These are phyloP conservation scores for Tachystola acroxantha DNA, from an alignment of 2,888 invertebrate species.

Conservation along the genomic window DNA sequence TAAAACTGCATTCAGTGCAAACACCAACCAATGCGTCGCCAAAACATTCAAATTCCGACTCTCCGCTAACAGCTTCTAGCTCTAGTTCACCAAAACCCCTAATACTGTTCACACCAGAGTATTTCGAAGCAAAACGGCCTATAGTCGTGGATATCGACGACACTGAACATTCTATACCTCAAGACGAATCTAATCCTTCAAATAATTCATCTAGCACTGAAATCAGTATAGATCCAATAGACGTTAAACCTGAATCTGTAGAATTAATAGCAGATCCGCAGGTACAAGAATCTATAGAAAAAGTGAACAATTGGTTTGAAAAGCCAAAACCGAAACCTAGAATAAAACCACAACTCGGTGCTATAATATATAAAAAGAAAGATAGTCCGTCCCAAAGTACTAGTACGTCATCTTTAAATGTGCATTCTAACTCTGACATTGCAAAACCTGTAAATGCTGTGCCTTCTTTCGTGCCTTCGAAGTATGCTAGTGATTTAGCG, in stretches of 20 bases:
- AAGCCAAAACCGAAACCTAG: constrained; percentile 13
- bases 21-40: not conserved
- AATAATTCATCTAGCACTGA: not conserved
- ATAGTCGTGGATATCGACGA: not conserved
- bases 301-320: constrained; percentile 37
- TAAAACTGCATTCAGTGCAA: constrained; percentile 37
- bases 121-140: constrained; percentile 1
- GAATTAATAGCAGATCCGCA: constrained; percentile 14
- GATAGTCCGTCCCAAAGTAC: constrained; percentile 4
- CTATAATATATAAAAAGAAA: constrained; percentile 34
- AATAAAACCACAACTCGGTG: constrained; percentile 19
- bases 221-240: not conserved
- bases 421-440: not conserved
- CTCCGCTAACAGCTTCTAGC: not conserved
- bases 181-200: not conserved
- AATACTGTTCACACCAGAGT: constrained; percentile 5
- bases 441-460: not conserved
- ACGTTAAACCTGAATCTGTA: no score
- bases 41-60: not conserved
- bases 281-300: constrained; percentile 31
- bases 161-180: not conserved
- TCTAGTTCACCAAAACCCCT: not conserved
- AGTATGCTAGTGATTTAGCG: constrained; percentile 29
- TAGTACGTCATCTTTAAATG: not conserved
- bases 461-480: constrained; percentile 19